phyloP scores from a whole-genome alignment of 2,113 vertebrate genomes.

The Zosterops pallidus region DNA sequence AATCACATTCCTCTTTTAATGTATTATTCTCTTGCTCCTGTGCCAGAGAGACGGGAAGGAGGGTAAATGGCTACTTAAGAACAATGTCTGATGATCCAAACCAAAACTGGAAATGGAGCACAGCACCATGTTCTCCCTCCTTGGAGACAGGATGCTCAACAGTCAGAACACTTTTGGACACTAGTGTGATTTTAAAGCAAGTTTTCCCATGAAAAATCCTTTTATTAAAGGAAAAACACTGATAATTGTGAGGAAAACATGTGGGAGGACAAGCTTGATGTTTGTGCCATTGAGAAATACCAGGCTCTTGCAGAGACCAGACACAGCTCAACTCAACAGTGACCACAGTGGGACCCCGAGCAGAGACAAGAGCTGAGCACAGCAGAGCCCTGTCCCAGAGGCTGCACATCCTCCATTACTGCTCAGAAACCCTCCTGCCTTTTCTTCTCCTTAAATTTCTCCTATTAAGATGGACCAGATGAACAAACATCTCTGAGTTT shows the following conservation, averaged over 20 bases:
- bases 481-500: neutral
- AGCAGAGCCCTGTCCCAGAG: neutral
- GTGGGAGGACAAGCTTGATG: neutral
- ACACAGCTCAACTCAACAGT: neutral
- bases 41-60: neutral
- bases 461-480: neutral
- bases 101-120: neutral
- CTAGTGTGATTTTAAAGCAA: neutral
- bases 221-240: neutral
- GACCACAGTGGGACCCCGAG: neutral
- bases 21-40: neutral
- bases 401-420: neutral
- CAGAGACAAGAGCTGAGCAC: neutral
- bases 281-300: neutral
- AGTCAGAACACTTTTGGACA: neutral
- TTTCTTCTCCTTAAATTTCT: neutral
- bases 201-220: neutral
- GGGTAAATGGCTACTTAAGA: neutral
- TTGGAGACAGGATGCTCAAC: neutral
- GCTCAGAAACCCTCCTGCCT: neutral
- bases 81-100: neutral
- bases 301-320: neutral
- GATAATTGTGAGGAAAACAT: neutral
- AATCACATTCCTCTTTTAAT: conserved; percentile 12
- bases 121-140: rapidly evolving